Conservation (phyloP, 1,140 invertebrate genomes). For the Leguminivora glycinivorella region DNA sequence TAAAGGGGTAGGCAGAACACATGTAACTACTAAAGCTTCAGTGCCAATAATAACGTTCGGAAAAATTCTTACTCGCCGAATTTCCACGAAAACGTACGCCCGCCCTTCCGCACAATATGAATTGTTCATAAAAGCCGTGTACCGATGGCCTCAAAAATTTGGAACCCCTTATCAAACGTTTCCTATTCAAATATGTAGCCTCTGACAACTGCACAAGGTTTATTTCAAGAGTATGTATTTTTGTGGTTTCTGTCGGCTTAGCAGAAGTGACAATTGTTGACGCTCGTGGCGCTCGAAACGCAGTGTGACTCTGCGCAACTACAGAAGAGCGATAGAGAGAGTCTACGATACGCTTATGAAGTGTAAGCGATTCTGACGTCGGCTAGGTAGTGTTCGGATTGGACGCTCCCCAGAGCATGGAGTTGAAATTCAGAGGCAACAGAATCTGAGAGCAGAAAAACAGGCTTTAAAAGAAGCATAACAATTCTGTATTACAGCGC, state of each 20-base stretch:
- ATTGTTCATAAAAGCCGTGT: not conserved
- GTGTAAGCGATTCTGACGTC: too few species aligned
- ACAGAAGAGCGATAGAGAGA: too few species aligned
- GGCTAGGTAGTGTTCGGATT: too few species aligned
- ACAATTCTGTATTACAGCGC: not conserved
- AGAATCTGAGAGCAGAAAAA: conserved; percentile 7
- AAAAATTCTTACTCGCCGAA: not conserved
- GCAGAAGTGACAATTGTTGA: too few species aligned
- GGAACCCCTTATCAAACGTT: not conserved
- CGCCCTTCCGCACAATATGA: not conserved
- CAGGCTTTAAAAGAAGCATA: not conserved
- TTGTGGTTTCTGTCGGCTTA: too few species aligned
- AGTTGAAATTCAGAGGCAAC: conserved; percentile 7
- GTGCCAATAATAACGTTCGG: too few species aligned
- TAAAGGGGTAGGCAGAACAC: too few species aligned
- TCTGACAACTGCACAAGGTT: not conserved
- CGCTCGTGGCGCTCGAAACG: too few species aligned
- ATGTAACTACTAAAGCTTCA: too few species aligned
- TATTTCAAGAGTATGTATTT: not conserved
- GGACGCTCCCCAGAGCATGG: not conserved
- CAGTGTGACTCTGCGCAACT: too few species aligned
- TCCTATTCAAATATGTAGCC: not conserved
- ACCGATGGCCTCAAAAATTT: not conserved
- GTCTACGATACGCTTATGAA: too few species aligned
- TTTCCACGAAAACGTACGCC: not conserved